Evolutionary conservation across 64 coral and sea anemone species (phyloP).

Genomic region (Montipora foliosa): DNA sequence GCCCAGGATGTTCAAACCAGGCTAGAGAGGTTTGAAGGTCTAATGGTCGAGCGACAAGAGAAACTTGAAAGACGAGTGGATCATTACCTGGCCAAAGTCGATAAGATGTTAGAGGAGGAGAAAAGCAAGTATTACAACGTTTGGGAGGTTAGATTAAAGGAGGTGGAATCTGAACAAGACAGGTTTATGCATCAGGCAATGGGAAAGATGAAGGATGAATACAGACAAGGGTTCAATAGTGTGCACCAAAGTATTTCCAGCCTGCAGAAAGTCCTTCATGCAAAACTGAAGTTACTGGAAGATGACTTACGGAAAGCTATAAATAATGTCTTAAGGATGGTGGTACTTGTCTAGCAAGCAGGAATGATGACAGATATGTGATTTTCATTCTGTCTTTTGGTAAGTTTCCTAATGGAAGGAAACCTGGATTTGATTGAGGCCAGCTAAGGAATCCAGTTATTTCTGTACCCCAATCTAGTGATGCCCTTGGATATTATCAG

Average conservation of each 20-base stretch:
- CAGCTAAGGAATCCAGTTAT: too few relatives aligned
- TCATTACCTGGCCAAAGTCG: slow-evolving; percentile 83
- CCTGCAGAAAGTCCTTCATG: slow-evolving; percentile 81
- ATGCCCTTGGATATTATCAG: too few relatives aligned
- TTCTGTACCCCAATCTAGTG: too few relatives aligned
- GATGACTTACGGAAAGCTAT: slow-evolving; percentile 90
- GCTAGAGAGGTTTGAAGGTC: slow-evolving; percentile 74
- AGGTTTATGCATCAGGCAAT: slow-evolving; percentile 38
- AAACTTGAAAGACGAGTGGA: slow-evolving; percentile 78
- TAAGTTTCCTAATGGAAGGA: too few relatives aligned
- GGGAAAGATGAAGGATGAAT: slow-evolving; percentile 68
- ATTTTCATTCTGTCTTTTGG: too few relatives aligned
- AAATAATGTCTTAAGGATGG: slow-evolving; percentile 94
- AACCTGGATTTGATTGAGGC: too few relatives aligned
- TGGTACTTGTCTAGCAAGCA: slow-evolving; percentile 60
- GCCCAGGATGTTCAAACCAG: slow-evolving; percentile 70
- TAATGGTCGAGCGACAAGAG: slow-evolving; percentile 77
- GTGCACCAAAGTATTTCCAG: slow-evolving; percentile 92
- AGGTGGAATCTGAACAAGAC: slow-evolving; percentile 79
- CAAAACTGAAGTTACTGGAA: slow-evolving; percentile 86
- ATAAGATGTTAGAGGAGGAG: slow-evolving; percentile 72
- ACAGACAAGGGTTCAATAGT: slow-evolving; percentile 89
- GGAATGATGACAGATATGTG: not conserved
- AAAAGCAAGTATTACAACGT: slow-evolving; percentile 86
- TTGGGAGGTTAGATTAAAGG: slow-evolving; percentile 80